Base-by-base conservation (phyloP, 1,140 invertebrate genomes). In the Dendrolimus punctatus region DNA sequence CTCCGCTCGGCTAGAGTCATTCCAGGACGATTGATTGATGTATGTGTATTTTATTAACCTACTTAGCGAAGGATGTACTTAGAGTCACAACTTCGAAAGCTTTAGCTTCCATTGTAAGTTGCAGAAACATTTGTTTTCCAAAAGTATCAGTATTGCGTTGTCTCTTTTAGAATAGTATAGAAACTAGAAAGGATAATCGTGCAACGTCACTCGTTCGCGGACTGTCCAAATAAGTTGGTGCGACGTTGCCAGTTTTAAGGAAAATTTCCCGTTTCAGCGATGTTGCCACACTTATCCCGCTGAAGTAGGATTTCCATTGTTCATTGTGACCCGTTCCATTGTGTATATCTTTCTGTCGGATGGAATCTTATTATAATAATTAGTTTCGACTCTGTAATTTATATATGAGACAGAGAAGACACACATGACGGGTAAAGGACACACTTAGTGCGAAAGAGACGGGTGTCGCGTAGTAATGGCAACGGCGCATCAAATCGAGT, bases 121-220 rank as follows among this genome's bases (percentile, higher is more conserved):
- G 71, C 70, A 75, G 73, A 62, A 61, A 42, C 70, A 68, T 68
- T 76, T 65, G 66, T 81, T 85, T 83, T 77, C 75, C 71, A 80
- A 23, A 23, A 76, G 66, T 76, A 81, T 85, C 81, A 85, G 81
- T 85, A 85, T 85, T 85, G 75, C 71, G 71, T 80, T 83, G 73
- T 80, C 80, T 80, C 80, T 77, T 80, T 76, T 72, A 78, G 73
- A 75, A 76, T 83, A 81, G 64, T 80, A 66, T 81, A 85, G 76
- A 82, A 82, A 80, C 76, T 82, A 85, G 80, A 81, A 83, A 80
- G 78, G 78, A 83, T 83, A 81, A 76, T 79, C 76, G 68, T 79
- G 76, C 78, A 72, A 85, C 81, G 80, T 85, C 81, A 83, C 72
- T 80, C 54, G 70, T 69, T 67, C 71, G 71, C 68, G 68, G 67